These are phyloP conservation scores for Poecilia velifera DNA, from an alignment of 2,797 vertebrate species.

Conservation along the genomic window DNA sequence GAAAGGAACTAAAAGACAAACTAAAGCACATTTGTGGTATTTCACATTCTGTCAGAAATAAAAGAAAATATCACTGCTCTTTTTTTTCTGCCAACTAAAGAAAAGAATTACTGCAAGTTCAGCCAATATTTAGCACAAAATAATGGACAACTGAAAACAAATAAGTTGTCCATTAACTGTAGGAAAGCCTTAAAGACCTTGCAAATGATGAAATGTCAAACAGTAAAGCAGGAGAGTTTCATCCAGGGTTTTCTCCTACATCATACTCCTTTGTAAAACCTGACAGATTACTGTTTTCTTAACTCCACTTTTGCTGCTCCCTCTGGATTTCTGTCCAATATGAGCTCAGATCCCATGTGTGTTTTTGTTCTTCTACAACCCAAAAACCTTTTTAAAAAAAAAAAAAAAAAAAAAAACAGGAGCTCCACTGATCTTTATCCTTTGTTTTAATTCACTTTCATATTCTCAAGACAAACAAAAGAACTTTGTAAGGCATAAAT, in stretches of 20 bases:
- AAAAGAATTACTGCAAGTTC: background rate
- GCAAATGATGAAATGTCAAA: constrained; percentile 1
- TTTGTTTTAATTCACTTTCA: background rate
- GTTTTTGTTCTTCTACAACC: background rate
- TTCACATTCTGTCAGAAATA: background rate
- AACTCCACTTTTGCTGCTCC: background rate
- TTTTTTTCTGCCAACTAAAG: background rate
- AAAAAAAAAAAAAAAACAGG: background rate
- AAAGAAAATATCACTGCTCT: background rate
- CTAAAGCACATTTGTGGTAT: background rate
- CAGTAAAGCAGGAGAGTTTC: background rate
- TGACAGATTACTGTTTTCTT: background rate
- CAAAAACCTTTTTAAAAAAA: background rate
- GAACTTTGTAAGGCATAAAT: background rate
- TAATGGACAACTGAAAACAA: background rate
- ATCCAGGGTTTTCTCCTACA: background rate
- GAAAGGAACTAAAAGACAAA: background rate
- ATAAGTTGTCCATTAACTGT: background rate
- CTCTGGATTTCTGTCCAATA: background rate
- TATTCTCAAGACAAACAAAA: background rate
- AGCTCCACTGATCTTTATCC: background rate
- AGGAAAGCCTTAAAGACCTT: background rate
- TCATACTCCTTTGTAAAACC: background rate
- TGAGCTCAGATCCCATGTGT: background rate
- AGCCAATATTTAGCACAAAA: background rate